Conservation (phyloP, 2,888 invertebrate genomes). For the Homarus gammarus region DNA sequence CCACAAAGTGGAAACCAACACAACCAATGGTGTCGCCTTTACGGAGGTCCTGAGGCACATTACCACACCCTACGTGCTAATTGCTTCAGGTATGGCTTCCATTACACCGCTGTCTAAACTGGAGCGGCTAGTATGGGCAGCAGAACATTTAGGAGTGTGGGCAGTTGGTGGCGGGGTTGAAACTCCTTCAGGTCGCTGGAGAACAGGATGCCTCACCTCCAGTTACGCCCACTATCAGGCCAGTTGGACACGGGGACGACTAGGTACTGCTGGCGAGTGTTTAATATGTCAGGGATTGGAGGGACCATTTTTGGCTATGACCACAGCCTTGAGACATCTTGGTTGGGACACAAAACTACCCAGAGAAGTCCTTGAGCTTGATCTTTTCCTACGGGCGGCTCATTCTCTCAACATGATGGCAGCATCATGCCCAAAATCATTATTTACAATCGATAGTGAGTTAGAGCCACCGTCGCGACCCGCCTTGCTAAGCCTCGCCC, state of each 20-base stretch:
- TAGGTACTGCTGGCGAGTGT: constrained; percentile 45
- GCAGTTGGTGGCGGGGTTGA: constrained; percentile 49
- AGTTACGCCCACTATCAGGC: constrained; percentile 50
- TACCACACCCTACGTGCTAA: constrained; percentile 47
- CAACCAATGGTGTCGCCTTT: constrained; percentile 12
- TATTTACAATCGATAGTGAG: constrained; percentile 21
- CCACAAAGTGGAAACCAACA: constrained; percentile 18
- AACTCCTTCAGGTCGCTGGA: constrained; percentile 36
- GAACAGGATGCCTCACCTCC: constrained; percentile 45
- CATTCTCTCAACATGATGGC: constrained; percentile 44
- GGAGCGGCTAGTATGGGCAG: constrained; percentile 53
- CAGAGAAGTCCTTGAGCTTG: constrained; percentile 10
- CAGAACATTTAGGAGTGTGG: constrained; percentile 64
- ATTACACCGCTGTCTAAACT: constrained; percentile 18
- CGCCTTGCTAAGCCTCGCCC: constrained; percentile 48
- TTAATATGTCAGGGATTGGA: constrained; percentile 47
- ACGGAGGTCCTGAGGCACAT: constrained; percentile 33
- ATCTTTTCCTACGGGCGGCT: constrained; percentile 54
- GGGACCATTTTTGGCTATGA: constrained; percentile 65
- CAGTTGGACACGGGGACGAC: constrained; percentile 17
- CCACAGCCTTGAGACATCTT: constrained; percentile 45
- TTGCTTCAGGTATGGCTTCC: constrained; percentile 17
- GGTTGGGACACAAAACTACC: constrained; percentile 44
- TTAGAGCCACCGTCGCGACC: constrained; percentile 31
- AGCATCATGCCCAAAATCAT: constrained; percentile 39